Percentiles rank a stretch among this genome's conserved stretches.
phyloP scores from a whole-genome alignment of 2,797 vertebrate species.

The Danio jaintianensis region DNA sequence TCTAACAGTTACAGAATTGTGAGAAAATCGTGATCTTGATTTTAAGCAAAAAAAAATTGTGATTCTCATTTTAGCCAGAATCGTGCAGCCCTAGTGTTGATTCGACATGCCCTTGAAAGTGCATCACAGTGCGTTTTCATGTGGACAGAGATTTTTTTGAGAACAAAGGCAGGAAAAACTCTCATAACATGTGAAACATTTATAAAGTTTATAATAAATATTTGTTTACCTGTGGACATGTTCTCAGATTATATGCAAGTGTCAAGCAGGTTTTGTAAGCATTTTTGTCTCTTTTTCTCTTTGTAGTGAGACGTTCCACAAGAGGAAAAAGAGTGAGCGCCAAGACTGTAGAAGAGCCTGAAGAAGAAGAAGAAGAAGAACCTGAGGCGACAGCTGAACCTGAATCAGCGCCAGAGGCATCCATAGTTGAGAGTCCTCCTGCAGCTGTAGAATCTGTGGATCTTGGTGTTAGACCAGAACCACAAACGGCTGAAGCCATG shows the following conservation, averaged over 20 bases:
- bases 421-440: not conserved
- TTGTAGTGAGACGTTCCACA: slow-evolving; percentile 56
- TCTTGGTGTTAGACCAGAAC: slow-evolving; percentile 11
- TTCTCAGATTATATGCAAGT: not conserved
- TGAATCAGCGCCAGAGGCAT: not conserved
- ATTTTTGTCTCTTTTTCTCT: not conserved
- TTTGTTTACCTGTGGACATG: too few species aligned
- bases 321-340: slow-evolving; percentile 22
- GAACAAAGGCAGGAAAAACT: too few species aligned
- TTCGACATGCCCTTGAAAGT: too few species aligned
- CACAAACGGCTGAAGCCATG: not conserved
- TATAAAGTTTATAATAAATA: too few species aligned
- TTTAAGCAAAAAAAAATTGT: too few species aligned
- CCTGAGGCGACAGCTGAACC: not conserved
- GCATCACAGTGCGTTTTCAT: too few species aligned
- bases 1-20: too few species aligned
- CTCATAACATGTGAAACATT: too few species aligned
- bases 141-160: too few species aligned
- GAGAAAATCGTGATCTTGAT: too few species aligned
- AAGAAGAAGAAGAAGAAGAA: slow-evolving; percentile 7
- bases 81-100: too few species aligned
- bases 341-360: not conserved
- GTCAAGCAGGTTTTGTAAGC: not conserved
- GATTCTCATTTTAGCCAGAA: too few species aligned
- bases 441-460: slow-evolving; percentile 2